A percentile compares a stretch with the other conserved stretches of the same genome.
Evolutionary conservation across 1,140 invertebrate genomes (phyloP).

Genomic region (Drosophila lacertosa): DNA sequence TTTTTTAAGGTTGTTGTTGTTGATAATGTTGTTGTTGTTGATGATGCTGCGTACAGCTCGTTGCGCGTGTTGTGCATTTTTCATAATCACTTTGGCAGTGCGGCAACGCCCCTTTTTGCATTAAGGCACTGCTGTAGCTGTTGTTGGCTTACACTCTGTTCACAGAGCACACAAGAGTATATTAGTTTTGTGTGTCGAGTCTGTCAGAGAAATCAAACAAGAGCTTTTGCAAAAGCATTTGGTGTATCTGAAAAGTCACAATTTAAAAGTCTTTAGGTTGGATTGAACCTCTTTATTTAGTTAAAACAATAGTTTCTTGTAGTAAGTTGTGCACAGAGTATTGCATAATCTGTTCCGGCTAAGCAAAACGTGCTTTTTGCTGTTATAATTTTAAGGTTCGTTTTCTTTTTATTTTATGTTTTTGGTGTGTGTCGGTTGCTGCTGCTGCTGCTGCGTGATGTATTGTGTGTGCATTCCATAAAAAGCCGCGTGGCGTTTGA

Average conservation of each 20-base stretch:
- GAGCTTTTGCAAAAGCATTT: no score
- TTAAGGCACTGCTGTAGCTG: slow-evolving; percentile 40
- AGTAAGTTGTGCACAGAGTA: no score
- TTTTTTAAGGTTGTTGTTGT: slow-evolving; percentile 11
- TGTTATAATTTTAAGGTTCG: slow-evolving; percentile 35
- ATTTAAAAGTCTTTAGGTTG: no score
- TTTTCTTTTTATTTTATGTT: slow-evolving; percentile 33
- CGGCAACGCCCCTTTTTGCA: slow-evolving; percentile 44
- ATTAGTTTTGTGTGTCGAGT: neutral
- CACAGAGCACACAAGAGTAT: neutral
- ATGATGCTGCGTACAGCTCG: slow-evolving; percentile 34
- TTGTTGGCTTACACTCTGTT: neutral
- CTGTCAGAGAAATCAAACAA: no score
- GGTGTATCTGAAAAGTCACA: no score
- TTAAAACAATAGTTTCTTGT: no score
- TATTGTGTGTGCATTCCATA: slow-evolving; percentile 37
- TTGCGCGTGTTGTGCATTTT: slow-evolving; percentile 53
- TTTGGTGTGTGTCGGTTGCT: neutral
- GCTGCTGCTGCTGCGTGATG: neutral
- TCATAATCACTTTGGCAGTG: slow-evolving; percentile 50
- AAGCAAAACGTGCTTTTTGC: neutral
- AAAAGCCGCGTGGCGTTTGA: slow-evolving; percentile 52
- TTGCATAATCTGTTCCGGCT: no score
- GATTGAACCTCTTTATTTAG: no score
- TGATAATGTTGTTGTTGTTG: slow-evolving; percentile 21